Evolutionary conservation across 2,797 vertebrate species (phyloP).

Genomic region (Leptoclinus maculatus): DNA sequence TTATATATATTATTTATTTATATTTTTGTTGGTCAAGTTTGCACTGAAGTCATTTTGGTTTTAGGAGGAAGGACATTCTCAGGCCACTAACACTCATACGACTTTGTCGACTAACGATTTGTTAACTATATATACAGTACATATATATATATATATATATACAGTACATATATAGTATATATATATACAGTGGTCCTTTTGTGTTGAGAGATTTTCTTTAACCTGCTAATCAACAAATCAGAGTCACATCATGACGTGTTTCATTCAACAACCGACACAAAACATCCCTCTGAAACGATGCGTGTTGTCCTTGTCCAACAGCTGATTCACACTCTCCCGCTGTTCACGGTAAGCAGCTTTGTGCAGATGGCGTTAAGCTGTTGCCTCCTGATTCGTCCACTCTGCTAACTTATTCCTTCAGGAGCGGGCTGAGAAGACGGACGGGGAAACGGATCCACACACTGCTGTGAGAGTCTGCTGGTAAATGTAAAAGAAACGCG

Average conservation of each 20-base stretch:
- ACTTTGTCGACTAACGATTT: too few relatives aligned
- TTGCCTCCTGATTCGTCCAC: slow-evolving; percentile 52
- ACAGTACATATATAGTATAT: too few relatives aligned
- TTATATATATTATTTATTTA: too few relatives aligned
- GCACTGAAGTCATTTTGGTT: too few relatives aligned
- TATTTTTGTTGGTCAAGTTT: too few relatives aligned
- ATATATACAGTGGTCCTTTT: too few relatives aligned
- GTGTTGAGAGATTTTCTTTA: neutral
- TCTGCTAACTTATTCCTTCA: slow-evolving; percentile 3
- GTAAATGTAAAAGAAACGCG: neutral
- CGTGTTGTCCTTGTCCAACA: neutral
- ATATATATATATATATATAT: too few relatives aligned
- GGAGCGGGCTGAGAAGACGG: slow-evolving; percentile 9
- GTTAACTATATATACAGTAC: too few relatives aligned
- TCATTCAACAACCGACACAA: too few relatives aligned
- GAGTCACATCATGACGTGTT: neutral
- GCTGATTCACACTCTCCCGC: slow-evolving; percentile 6
- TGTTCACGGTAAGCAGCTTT: slow-evolving; percentile 61
- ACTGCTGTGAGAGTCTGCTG: rapidly evolving
- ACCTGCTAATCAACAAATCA: neutral
- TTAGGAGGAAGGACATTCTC: too few relatives aligned
- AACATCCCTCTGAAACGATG: neutral
- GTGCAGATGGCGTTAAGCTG: slow-evolving; percentile 52
- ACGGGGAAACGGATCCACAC: neutral
- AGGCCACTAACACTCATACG: too few relatives aligned